Base-by-base conservation (phyloP, 64 coral and sea anemone species). In the Stichodactyla helianthus region DNA sequence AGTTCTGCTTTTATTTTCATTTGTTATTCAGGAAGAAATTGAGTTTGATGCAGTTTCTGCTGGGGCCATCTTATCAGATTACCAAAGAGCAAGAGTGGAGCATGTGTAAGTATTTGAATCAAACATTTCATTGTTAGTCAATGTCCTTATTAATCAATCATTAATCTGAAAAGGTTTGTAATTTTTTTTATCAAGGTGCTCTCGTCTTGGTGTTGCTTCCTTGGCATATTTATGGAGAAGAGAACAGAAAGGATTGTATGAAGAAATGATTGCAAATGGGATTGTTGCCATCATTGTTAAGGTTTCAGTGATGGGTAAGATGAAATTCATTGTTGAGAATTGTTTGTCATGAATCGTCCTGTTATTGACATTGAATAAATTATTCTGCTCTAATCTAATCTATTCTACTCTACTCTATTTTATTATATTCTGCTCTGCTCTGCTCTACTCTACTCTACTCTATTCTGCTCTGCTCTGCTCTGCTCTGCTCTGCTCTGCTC, bases 41-140 rank as follows among this genome's bases (percentile, higher is more conserved):
- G 77, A 59, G 55, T 89, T 98, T 89, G 95, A 98, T 82, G 95
- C 92, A 74, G 90, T 98, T 70, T 92, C 95, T 54, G 84, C 83
- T 58, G 95, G 95, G 79, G 95, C 95, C 16, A 94, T 98, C 54
- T 77, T 98, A 6, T 98, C 95, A 84, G 93, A 98, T 76, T 98
- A 98, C 68, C 95, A 98, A 79, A 86, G 90, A 83, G 84, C 94
- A 18, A 83, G 95, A 82, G 95, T 98, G 25, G 95, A 98, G 63
- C 78, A 94, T 98, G 95, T 98, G 95, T 98, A 80, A 94, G 95
- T 86, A 8, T 53, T 86, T 51, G 53, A 74, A 10, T 74, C 26
- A 74, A 23, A 26, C 11, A 27, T 22, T 57, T 31, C 20, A 25
- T 84, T 55, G 17, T 53, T 54, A 59, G 4, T 59, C 56, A 12